A percentile compares a stretch with the other conserved stretches of the same genome.
phyloP scores from a whole-genome alignment of 2,888 invertebrate genomes.

The Drosophila barbarae region DNA sequence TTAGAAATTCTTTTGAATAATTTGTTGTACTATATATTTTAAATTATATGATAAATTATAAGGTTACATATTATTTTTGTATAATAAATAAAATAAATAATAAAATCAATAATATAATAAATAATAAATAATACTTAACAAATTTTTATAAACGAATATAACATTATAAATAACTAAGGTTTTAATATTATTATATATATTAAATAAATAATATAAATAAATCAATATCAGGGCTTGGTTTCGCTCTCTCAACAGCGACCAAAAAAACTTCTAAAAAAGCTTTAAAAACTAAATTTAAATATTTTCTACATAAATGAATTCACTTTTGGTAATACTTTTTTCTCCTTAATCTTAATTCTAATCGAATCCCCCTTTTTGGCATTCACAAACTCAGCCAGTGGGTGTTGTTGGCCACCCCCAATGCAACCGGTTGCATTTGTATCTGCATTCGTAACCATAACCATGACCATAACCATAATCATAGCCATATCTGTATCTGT shows the following conservation, averaged over 20 bases:
- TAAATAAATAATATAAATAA: neutral
- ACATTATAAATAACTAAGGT: too few species aligned
- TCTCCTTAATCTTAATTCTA: neutral
- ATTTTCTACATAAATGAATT: neutral
- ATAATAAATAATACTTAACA: too few species aligned
- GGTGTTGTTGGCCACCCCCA: constrained; percentile 5
- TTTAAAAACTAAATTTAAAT: neutral
- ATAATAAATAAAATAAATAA: too few species aligned
- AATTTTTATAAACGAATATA: too few species aligned
- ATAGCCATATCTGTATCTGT: constrained; percentile 6
- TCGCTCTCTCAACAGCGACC: neutral
- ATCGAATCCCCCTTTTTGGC: neutral
- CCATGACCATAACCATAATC: constrained; percentile 10
- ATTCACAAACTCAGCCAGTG: neutral
- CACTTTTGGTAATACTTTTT: neutral
- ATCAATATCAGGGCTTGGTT: neutral
- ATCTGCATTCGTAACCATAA: constrained; percentile 14
- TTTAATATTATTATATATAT: neutral
- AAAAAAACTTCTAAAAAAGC: neutral
- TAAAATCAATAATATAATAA: too few species aligned
- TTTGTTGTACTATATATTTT: too few species aligned
- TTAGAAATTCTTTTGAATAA: too few species aligned
- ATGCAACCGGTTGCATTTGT: constrained; percentile 17
- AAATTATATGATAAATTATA: too few species aligned
- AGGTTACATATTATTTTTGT: too few species aligned